These are phyloP conservation scores for Ichneumoninae sp. DNA, from an alignment of 2,888 invertebrate genomes.

Conservation along the genomic window DNA sequence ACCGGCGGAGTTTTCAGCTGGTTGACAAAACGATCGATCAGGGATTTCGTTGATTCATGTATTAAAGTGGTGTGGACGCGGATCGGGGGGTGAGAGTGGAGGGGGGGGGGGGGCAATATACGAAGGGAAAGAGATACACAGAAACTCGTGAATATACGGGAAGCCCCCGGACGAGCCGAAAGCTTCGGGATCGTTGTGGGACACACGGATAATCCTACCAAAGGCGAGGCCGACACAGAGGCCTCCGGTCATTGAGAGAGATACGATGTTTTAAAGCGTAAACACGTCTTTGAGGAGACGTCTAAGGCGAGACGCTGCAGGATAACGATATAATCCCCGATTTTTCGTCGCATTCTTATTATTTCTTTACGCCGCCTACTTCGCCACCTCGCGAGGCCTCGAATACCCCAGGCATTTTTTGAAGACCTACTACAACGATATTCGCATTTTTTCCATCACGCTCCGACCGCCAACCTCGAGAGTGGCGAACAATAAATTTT, in stretches of 20 bases:
- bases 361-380: conserved; percentile 52
- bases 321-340: conserved; percentile 58
- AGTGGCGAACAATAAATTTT: not conserved
- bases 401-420: not conserved
- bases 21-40: conserved; percentile 21
- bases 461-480: not conserved
- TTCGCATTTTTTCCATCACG: not conserved
- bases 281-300: conserved; percentile 74
- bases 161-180: conserved; percentile 22
- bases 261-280: conserved; percentile 78
- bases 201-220: conserved; percentile 68
- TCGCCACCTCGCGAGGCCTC: conserved; percentile 35
- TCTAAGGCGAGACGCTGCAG: conserved; percentile 16
- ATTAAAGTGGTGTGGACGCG: not conserved
- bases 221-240: conserved; percentile 58
- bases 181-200: conserved; percentile 31
- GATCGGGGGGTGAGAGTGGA: not conserved
- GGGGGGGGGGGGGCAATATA: no score
- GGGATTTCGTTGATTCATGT: conserved; percentile 41
- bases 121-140: not conserved
- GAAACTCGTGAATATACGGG: conserved; percentile 36
- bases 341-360: conserved; percentile 70
- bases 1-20: conserved; percentile 6
- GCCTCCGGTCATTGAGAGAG: conserved; percentile 49
- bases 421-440: not conserved